Percentiles rank a stretch among this genome's conserved stretches.
phyloP scores from a whole-genome alignment of 2,888 invertebrate species.

The Harpalus rufipes region DNA sequence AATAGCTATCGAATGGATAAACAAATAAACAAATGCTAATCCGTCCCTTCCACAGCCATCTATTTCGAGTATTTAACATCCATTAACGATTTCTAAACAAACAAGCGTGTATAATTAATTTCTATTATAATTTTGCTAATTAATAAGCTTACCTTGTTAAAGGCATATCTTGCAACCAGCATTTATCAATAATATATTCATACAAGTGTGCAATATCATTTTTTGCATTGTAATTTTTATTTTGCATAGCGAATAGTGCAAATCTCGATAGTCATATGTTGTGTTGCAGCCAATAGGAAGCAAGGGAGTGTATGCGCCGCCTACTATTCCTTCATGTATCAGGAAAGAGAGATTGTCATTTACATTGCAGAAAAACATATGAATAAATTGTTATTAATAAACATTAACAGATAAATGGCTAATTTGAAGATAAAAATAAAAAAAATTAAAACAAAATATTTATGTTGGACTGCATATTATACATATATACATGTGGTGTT shows the following conservation, averaged over 20 bases:
- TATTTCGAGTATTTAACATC: constrained; percentile 55
- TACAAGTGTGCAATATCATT: constrained; percentile 26
- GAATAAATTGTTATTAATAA: not conserved
- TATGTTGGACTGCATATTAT: too few relatives aligned
- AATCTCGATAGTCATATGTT: constrained; percentile 55
- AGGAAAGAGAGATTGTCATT: constrained; percentile 4
- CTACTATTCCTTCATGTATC: constrained; percentile 17
- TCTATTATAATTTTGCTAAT: constrained; percentile 51
- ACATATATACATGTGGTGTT: too few relatives aligned
- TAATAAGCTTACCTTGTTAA: constrained; percentile 26
- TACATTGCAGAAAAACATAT: not conserved
- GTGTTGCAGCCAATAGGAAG: constrained; percentile 31
- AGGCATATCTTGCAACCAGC: constrained; percentile 33
- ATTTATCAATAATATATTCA: constrained; percentile 53
- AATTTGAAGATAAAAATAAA: too few relatives aligned
- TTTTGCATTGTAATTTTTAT: constrained; percentile 37
- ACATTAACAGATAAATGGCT: not conserved
- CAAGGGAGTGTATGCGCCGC: constrained; percentile 22
- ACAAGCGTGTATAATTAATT: constrained; percentile 35
- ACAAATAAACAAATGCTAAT: constrained; percentile 41
- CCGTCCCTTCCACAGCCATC: constrained; percentile 9
- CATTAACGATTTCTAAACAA: constrained; percentile 56
- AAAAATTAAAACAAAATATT: too few relatives aligned
- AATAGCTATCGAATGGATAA: constrained; percentile 21
- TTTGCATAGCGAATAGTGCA: constrained; percentile 44